Percentiles rank a stretch among this genome's conserved stretches.
Evolutionary conservation across 2,888 invertebrate genomes (phyloP).

Genomic region (Chymomyza procnemis): DNA sequence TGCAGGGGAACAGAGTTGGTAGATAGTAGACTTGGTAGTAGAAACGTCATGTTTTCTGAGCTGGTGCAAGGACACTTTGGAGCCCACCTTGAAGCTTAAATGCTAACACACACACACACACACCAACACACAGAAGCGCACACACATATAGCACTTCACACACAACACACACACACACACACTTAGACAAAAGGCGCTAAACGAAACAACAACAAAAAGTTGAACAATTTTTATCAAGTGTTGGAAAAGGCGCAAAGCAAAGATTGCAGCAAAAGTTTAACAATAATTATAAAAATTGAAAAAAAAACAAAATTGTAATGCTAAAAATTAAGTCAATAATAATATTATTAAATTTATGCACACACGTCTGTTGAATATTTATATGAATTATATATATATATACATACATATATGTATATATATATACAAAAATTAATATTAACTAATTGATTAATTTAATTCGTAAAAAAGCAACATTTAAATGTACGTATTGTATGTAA

Average conservation of each 20-base stretch:
- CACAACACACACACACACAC: not conserved
- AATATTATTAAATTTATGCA: conserved; percentile 63
- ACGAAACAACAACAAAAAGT: conserved; percentile 17
- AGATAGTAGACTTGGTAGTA: no score
- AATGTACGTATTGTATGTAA: not conserved
- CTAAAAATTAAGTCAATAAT: conserved; percentile 3
- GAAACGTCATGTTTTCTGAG: no score
- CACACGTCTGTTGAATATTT: conserved; percentile 68
- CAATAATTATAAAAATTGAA: no score
- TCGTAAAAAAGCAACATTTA: not conserved
- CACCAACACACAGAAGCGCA: conserved; percentile 5
- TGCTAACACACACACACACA: conserved; percentile 24
- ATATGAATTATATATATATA: conserved; percentile 36
- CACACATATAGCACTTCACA: conserved; percentile 13
- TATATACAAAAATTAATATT: conserved; percentile 14
- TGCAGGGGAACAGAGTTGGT: not conserved
- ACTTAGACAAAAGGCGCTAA: not conserved
- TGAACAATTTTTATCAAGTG: conserved; percentile 16
- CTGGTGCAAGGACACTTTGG: conserved; percentile 31
- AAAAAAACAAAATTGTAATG: not conserved
- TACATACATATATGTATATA: conserved; percentile 52
- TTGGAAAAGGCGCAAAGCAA: not conserved
- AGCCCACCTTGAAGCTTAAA: conserved; percentile 47
- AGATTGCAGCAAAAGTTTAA: not conserved
- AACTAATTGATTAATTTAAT: not conserved